Conservation (phyloP, 2,113 vertebrate genomes). For the Hylia prasina region DNA sequence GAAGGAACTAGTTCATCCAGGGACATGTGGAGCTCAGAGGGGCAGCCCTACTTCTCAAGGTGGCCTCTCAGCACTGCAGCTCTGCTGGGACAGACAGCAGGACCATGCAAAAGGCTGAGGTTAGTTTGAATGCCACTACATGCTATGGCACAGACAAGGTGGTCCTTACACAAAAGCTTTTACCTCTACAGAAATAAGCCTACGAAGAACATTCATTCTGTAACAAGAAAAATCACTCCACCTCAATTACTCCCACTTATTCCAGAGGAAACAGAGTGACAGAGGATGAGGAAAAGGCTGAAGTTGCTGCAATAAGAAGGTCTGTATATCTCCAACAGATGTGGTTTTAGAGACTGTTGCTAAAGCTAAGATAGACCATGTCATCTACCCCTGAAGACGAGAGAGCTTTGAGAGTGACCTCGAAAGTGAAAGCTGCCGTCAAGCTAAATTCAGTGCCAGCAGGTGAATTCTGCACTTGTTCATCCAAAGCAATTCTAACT, state of each 20-base stretch:
- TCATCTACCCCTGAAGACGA: neutral
- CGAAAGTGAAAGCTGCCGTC: neutral
- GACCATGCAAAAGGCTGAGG: neutral
- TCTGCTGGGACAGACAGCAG: neutral
- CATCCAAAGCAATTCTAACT: neutral
- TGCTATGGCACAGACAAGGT: neutral
- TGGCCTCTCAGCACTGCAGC: neutral
- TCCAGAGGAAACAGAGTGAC: neutral
- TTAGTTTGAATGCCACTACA: neutral
- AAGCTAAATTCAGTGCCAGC: neutral
- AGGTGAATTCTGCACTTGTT: neutral
- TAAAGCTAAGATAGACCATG: neutral
- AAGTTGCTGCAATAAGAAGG: neutral
- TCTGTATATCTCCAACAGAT: neutral
- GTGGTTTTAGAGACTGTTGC: neutral
- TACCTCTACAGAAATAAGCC: neutral
- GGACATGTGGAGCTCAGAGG: neutral
- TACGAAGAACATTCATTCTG: neutral
- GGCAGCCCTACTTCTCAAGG: neutral
- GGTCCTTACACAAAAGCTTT: neutral
- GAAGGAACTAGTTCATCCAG: neutral
- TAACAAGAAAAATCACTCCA: neutral
- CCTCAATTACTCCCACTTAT: neutral
- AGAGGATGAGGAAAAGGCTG: neutral
- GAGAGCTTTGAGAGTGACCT: neutral